Percentiles rank a stretch among this genome's conserved stretches.
Evolutionary conservation across 2,888 invertebrate genomes (phyloP).

Genomic region (Linnaemya vulpina): DNA sequence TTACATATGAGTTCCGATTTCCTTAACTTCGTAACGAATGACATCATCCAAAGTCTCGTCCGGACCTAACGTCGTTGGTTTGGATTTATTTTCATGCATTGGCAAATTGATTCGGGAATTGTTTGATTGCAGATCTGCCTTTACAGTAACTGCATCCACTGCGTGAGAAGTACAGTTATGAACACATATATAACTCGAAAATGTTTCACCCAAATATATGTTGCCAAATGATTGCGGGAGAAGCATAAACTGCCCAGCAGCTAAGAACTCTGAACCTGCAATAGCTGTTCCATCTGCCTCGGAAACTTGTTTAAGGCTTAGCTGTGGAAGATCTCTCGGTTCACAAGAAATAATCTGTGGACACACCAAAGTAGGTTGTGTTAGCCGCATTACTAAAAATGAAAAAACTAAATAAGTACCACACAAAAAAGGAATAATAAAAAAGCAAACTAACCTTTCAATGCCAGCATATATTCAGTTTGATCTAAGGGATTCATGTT

Average conservation of each 20-base stretch:
- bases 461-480: conserved; percentile 80
- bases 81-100: conserved; percentile 87
- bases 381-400: conserved; percentile 93
- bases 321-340: conserved; percentile 92
- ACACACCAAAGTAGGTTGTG: conserved; percentile 94
- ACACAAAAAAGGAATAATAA: neutral
- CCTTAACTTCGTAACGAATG: conserved; percentile 99
- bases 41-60: conserved; percentile 96
- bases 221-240: conserved; percentile 99
- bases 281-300: conserved; percentile 93
- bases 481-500: conserved; percentile 78
- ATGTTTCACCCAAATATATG: conserved; percentile 98
- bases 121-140: conserved; percentile 97
- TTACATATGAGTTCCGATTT: conserved; percentile 98
- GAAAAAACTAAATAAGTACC: neutral
- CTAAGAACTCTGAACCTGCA: conserved; percentile 88
- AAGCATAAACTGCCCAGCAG: conserved; percentile 94
- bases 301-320: conserved; percentile 88
- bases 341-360: conserved; percentile 93
- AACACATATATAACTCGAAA: conserved; percentile 98
- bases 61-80: conserved; percentile 86
- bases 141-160: conserved; percentile 83
- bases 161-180: conserved; percentile 96
- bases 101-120: conserved; percentile 93
- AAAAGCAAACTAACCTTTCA: conserved; percentile 81